Evolutionary conservation across 2,113 vertebrate genomes (phyloP), one percentile per base, ranked within the genome.

Genomic region (Patagioenas fasciata): DNA sequence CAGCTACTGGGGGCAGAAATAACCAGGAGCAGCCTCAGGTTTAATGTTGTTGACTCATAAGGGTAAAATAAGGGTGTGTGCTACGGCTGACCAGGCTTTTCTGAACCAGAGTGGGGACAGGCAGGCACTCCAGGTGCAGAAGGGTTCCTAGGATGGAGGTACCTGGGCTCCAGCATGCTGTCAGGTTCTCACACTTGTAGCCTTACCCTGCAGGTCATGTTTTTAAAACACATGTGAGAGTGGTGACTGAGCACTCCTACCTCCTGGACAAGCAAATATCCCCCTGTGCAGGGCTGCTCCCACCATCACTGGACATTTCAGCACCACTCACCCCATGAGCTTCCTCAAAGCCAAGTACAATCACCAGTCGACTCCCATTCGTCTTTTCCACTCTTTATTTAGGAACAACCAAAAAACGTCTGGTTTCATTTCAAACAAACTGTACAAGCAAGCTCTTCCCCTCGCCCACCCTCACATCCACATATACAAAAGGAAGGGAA

Each of bases 401-500:
- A 98, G 91, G 97, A 98, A 98, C 97, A 97, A 96, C 97, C 96
- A 97, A 97, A 96, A 47, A 97, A 98, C 92, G 94, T 97, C 91
- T 97, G 97, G 97, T 97, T 97, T 97, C 96, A 96, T 97, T 97
- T 97, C 97, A 96, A 47, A 95, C 96, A 97, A 98, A 98, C 95
- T 97, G 88, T 98, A 98, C 97, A 98, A 97, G 97, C 97, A 98
- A 92, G 97, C 96, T 97, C 96, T 97, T 97, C 95, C 96, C 93
- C 85, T 95, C 82, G n/a, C 95, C 97, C 97, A 95, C 96, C 96
- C 97, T 96, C 98, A 96, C 93, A 95, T 97, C 95, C 97, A 98
- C 97, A 98, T 97, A 98, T 98, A 98, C 90, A 98, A 98, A 98
- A 98, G 97, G 97, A 98, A 98, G 96, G 97, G 98, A 98, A 98